phyloP scores from a whole-genome alignment of 2,888 invertebrate genomes.

The Conomelus anceps region DNA sequence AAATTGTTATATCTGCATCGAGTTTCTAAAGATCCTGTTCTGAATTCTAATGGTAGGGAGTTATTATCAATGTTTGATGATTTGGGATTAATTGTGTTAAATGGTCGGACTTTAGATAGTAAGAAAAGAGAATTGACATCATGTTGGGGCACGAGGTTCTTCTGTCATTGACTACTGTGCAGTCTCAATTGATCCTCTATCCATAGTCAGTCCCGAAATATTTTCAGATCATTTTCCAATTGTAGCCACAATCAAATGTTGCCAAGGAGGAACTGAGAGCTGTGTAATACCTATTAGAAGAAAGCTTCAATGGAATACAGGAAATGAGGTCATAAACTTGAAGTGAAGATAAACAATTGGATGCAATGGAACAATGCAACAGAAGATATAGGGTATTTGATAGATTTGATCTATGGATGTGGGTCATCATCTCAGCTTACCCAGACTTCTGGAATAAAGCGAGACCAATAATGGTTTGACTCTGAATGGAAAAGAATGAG shows the following conservation, averaged over 20 bases:
- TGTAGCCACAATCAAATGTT: not conserved
- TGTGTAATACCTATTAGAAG: not conserved
- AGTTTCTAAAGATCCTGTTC: not conserved
- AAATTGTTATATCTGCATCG: not conserved
- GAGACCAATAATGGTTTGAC: slow-evolving; percentile 7
- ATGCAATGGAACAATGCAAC: not conserved
- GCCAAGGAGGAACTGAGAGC: not conserved
- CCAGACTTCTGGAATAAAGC: not conserved
- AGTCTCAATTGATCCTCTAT: not conserved
- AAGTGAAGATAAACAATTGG: not conserved
- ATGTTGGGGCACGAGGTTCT: not conserved
- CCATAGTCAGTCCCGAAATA: not conserved
- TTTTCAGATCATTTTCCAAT: slow-evolving; percentile 15
- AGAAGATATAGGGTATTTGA: not conserved
- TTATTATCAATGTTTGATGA: slow-evolving; percentile 5
- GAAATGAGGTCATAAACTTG: not conserved
- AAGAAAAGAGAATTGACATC: not conserved
- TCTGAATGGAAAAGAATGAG: not conserved
- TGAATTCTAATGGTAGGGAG: slow-evolving; percentile 1
- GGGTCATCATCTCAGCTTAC: not conserved
- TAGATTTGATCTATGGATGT: not conserved
- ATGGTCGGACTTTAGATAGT: not conserved
- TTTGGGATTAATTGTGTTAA: slow-evolving; percentile 4
- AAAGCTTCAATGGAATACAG: not conserved
- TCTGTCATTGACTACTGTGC: slow-evolving; percentile 6